These are phyloP conservation scores for Cyclopterus lumpus DNA, from an alignment of 2,797 vertebrate species.

Conservation along the genomic window DNA sequence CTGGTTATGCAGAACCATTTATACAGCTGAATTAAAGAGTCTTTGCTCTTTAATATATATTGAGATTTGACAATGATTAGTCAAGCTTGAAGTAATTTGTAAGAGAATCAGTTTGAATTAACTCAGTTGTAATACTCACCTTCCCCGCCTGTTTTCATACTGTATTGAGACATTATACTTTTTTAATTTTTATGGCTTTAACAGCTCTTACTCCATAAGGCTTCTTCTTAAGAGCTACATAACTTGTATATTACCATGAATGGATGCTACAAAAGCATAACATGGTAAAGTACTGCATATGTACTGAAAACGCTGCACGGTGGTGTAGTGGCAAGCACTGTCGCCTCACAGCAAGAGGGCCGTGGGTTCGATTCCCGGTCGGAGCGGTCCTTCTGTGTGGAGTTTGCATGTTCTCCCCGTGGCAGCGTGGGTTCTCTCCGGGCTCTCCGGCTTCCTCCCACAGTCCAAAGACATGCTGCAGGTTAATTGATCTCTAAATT, in stretches of 20 bases:
- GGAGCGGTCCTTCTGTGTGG: too few relatives aligned
- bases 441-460: too few relatives aligned
- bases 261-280: conserved; percentile 27
- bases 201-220: conserved; percentile 34
- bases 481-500: too few relatives aligned
- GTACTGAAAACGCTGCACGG: conserved; percentile 45
- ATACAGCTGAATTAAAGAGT: conserved; percentile 48
- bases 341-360: too few relatives aligned
- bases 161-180: conserved; percentile 3
- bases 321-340: too few relatives aligned
- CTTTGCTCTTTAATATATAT: conserved; percentile 31
- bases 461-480: too few relatives aligned
- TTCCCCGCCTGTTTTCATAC: conserved; percentile 29
- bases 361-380: too few relatives aligned
- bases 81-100: conserved; percentile 19
- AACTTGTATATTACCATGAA: conserved; percentile 45
- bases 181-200: conserved; percentile 12
- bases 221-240: conserved; percentile 27
- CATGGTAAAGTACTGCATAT: conserved; percentile 34
- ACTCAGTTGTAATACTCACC: conserved; percentile 34
- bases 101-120: conserved; percentile 18
- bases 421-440: too few relatives aligned
- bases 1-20: conserved; percentile 53
- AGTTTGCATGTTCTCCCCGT: too few relatives aligned
- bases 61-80: conserved; percentile 23